A percentile compares a stretch with the other conserved stretches of the same genome.
These are phyloP conservation scores for Amphimallon solstitiale DNA, from an alignment of 2,888 invertebrate genomes.

Conservation along the genomic window DNA sequence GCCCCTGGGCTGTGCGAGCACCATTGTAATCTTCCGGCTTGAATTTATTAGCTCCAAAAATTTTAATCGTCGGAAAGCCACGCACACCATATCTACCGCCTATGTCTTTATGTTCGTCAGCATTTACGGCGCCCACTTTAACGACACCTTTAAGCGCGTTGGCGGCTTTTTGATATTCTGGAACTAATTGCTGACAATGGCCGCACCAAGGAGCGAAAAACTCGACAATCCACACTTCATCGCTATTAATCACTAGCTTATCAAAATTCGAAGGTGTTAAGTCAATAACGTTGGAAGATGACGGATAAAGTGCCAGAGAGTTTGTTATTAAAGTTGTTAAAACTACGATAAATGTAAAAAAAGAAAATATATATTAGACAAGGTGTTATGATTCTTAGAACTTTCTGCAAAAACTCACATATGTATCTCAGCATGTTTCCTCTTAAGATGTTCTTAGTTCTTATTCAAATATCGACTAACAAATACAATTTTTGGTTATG, in stretches of 20 bases:
- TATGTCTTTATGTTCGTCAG: slow-evolving; percentile 86
- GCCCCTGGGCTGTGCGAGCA: slow-evolving; percentile 83
- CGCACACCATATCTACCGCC: slow-evolving; percentile 82
- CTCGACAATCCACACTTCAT: slow-evolving; percentile 94
- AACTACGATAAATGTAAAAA: slow-evolving; percentile 9
- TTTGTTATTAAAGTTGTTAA: slow-evolving; percentile 50
- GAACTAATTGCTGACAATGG: slow-evolving; percentile 88
- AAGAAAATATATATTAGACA: slow-evolving; percentile 5
- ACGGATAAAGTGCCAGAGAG: slow-evolving; percentile 71
- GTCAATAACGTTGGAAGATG: slow-evolving; percentile 82
- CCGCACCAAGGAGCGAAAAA: slow-evolving; percentile 98
- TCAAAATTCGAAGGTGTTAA: slow-evolving; percentile 91
- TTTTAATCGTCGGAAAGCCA: slow-evolving; percentile 97
- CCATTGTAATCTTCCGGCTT: slow-evolving; percentile 88
- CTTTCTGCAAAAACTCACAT: too few species aligned
- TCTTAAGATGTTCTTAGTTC: background rate
- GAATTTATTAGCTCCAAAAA: slow-evolving; percentile 87
- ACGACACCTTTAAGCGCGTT: slow-evolving; percentile 92
- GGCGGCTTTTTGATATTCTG: slow-evolving; percentile 95
- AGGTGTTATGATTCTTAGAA: too few species aligned
- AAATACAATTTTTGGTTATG: slow-evolving; percentile 28
- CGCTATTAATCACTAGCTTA: slow-evolving; percentile 80
- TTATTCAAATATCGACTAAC: slow-evolving; percentile 1
- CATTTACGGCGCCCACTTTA: slow-evolving; percentile 94
- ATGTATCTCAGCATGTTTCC: slow-evolving; percentile 29